phyloP scores from a whole-genome alignment of 2,888 invertebrate genomes.

The Perizoma affinitatum region DNA sequence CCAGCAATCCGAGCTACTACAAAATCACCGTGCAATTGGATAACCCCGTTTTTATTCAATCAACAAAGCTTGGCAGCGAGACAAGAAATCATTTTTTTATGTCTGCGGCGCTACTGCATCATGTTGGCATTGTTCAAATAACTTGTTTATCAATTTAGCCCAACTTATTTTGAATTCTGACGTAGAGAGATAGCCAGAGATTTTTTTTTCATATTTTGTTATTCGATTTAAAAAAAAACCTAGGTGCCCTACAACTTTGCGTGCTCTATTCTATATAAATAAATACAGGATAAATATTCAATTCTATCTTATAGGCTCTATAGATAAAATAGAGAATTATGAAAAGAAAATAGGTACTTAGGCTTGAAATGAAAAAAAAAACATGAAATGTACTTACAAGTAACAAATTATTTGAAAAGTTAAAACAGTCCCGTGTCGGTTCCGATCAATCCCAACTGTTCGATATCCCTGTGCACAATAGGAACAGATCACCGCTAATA shows the following conservation, averaged over 20 bases:
- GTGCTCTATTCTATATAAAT: no score
- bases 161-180: slow-evolving; percentile 3
- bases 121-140: slow-evolving; percentile 30
- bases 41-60: slow-evolving; percentile 67
- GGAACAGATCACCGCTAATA: slow-evolving; percentile 44
- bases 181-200: background rate
- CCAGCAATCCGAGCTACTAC: slow-evolving; percentile 46
- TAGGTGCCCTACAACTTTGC: no score
- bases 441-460: slow-evolving; percentile 33
- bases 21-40: slow-evolving; percentile 69
- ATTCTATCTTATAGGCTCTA: no score
- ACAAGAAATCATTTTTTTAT: slow-evolving; percentile 70
- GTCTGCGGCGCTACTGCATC: slow-evolving; percentile 40
- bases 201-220: background rate
- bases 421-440: slow-evolving; percentile 15
- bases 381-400: slow-evolving; percentile 11
- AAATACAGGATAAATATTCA: no score
- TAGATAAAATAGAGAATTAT: background rate
- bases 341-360: background rate
- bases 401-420: slow-evolving; percentile 7
- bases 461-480: slow-evolving; percentile 49
- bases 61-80: slow-evolving; percentile 67
- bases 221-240: background rate
- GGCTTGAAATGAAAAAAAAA: background rate
- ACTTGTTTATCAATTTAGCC: slow-evolving; percentile 26